phyloP scores from a whole-genome alignment of 2,888 invertebrate species.

The Polydesmus complanatus region DNA sequence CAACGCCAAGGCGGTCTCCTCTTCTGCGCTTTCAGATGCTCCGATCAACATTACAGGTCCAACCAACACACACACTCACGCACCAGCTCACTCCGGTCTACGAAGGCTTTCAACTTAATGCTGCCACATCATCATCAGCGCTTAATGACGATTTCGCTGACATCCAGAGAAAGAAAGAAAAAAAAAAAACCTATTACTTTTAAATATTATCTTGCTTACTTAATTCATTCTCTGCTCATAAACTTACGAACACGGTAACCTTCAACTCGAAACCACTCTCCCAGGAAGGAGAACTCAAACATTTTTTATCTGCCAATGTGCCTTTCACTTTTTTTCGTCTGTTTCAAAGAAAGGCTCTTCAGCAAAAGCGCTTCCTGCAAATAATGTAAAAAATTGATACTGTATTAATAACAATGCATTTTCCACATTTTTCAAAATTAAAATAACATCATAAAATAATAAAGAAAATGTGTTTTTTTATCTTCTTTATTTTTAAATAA shows the following conservation, averaged over 20 bases:
- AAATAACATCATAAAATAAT: too few species aligned
- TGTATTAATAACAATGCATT: too few species aligned
- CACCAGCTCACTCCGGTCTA: too few species aligned
- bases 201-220: background rate
- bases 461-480: too few species aligned
- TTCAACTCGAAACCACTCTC: background rate
- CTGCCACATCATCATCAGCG: background rate
- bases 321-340: background rate
- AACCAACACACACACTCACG: background rate
- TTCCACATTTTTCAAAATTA: too few species aligned
- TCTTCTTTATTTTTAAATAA: too few species aligned
- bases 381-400: too few species aligned
- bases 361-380: background rate
- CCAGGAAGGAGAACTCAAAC: background rate
- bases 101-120: background rate
- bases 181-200: background rate
- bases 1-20: too few species aligned
- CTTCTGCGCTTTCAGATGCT: too few species aligned
- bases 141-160: background rate
- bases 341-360: background rate
- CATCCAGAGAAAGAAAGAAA: too few species aligned
- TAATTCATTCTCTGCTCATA: background rate
- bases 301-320: background rate
- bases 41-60: background rate
- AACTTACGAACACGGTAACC: background rate